A percentile compares a stretch with the other conserved stretches of the same genome.
These are phyloP conservation scores for Vespertilio murinus DNA, from an alignment of 2,797 vertebrate genomes.

Conservation along the genomic window DNA sequence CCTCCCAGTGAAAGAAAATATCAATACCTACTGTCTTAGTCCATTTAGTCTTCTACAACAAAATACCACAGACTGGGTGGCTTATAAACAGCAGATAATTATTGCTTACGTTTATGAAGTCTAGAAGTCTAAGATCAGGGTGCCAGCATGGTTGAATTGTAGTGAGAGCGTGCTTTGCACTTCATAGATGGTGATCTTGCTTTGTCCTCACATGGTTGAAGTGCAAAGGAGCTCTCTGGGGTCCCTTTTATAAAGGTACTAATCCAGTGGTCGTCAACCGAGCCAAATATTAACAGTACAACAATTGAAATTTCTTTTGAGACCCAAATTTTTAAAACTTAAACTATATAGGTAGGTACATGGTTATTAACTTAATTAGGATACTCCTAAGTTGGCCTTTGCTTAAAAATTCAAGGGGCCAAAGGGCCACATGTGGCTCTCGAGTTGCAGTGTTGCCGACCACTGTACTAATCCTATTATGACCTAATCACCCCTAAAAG, in stretches of 20 bases:
- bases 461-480: background rate
- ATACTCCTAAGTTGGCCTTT: too few relatives aligned
- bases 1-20: background rate
- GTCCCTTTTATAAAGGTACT: background rate
- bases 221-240: background rate
- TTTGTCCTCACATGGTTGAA: background rate
- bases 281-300: too few relatives aligned
- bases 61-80: background rate
- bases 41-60: background rate
- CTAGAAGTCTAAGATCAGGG: background rate
- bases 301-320: too few relatives aligned
- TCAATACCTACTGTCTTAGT: background rate
- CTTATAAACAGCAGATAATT: background rate
- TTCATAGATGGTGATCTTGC: background rate
- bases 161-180: background rate
- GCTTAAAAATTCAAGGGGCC: too few relatives aligned
- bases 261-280: background rate
- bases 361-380: too few relatives aligned
- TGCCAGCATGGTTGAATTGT: background rate
- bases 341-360: too few relatives aligned
- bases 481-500: background rate
- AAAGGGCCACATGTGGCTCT: too few relatives aligned
- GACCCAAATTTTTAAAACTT: too few relatives aligned
- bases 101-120: background rate
- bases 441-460: too few relatives aligned